Evolutionary conservation across 2,797 vertebrate genomes (phyloP).

Genomic region (Poecilia picta): DNA sequence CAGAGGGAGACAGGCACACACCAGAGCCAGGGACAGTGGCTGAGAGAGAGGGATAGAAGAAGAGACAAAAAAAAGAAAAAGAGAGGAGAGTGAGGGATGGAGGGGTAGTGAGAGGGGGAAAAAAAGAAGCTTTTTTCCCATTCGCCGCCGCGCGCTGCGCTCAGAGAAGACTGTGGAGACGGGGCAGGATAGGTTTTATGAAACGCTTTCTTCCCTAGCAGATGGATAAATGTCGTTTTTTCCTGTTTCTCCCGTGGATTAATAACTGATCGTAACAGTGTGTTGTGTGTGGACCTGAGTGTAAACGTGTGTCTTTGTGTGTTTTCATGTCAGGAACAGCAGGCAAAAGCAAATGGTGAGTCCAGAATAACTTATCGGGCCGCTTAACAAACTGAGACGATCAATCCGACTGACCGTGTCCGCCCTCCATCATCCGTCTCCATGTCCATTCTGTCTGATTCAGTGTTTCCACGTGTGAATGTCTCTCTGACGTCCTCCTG

Average conservation of each 20-base stretch:
- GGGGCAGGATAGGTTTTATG: slow-evolving; percentile 67
- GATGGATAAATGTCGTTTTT: slow-evolving; percentile 65
- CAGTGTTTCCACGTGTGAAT: slow-evolving; percentile 10
- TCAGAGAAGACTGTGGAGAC: slow-evolving; percentile 64
- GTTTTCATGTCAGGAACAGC: slow-evolving; percentile 52
- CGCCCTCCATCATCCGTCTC: slow-evolving; percentile 56
- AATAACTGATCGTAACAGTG: slow-evolving; percentile 67
- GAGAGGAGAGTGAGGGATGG: slow-evolving; percentile 66
- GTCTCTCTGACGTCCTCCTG: slow-evolving; percentile 47
- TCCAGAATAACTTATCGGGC: slow-evolving; percentile 52
- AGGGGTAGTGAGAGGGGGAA: slow-evolving; percentile 65
- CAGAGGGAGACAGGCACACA: slow-evolving; percentile 69
- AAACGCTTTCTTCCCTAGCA: slow-evolving; percentile 37
- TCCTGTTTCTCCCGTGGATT: slow-evolving; percentile 53
- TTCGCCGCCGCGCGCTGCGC: slow-evolving; percentile 51
- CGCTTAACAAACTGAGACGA: slow-evolving; percentile 49
- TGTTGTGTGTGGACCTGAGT: slow-evolving; percentile 33
- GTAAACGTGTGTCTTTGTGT: slow-evolving; percentile 23
- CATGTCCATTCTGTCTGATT: slow-evolving; percentile 44
- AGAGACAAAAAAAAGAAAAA: slow-evolving; percentile 63
- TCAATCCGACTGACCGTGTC: slow-evolving; percentile 35
- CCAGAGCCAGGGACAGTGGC: slow-evolving; percentile 75
- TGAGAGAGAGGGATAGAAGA: slow-evolving; percentile 73
- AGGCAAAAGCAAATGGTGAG: slow-evolving; percentile 65
- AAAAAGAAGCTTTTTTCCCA: slow-evolving; percentile 51